Percentiles rank a stretch among this genome's conserved stretches.
These are phyloP conservation scores for Platynereis dumerilii DNA, from an alignment of 2,888 invertebrate genomes.

Conservation along the genomic window DNA sequence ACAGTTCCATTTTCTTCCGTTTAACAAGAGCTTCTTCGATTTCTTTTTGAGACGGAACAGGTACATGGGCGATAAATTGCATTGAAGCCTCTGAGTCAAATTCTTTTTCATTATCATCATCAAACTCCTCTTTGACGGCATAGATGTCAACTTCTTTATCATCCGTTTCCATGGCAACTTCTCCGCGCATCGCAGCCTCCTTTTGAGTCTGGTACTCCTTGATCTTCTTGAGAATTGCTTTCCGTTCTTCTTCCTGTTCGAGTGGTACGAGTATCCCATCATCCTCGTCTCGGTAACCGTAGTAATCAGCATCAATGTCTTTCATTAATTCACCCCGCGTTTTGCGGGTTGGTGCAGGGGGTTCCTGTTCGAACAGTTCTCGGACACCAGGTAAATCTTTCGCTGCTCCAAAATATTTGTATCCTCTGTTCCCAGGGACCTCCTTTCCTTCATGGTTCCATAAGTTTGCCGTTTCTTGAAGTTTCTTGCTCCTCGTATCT, in stretches of 20 bases:
- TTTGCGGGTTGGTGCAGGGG: conserved; percentile 86
- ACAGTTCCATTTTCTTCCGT: conserved; percentile 88
- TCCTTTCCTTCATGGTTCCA: conserved; percentile 72
- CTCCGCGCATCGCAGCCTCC: conserved; percentile 58
- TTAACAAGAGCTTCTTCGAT: conserved; percentile 89
- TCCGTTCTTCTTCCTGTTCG: conserved; percentile 81
- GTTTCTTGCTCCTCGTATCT: too few relatives aligned
- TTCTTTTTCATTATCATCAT: conserved; percentile 45
- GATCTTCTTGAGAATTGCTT: conserved; percentile 71
- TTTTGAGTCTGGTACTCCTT: conserved; percentile 75
- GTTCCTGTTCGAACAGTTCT: conserved; percentile 89
- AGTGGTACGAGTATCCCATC: conserved; percentile 91
- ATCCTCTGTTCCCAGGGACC: conserved; percentile 96
- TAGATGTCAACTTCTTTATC: conserved; percentile 74
- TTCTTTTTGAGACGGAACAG: conserved; percentile 92
- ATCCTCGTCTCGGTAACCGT: conserved; percentile 98
- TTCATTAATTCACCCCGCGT: conserved; percentile 97
- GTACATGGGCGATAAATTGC: conserved; percentile 80
- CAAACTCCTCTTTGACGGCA: conserved; percentile 62
- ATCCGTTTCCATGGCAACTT: conserved; percentile 27
- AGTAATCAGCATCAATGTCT: conserved; percentile 98
- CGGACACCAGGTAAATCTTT: conserved; percentile 97
- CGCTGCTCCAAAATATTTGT: conserved; percentile 96
- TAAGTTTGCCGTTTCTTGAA: too few relatives aligned
- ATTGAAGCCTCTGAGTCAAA: conserved; percentile 39